Conservation (phyloP, 2,888 invertebrate species). For the Trichogramma evanescens region DNA sequence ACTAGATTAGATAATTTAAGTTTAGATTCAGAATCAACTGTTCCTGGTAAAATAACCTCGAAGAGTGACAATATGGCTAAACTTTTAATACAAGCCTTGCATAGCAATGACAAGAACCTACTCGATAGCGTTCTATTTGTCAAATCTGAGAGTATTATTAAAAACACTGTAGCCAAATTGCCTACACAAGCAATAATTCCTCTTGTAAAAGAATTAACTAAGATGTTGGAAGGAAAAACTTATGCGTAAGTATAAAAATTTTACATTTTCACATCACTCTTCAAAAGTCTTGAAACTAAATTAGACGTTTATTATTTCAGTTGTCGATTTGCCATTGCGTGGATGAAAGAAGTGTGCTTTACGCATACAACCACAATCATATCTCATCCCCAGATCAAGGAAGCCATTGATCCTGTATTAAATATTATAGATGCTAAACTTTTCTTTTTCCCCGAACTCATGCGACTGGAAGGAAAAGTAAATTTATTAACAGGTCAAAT, state of each 20-base stretch:
- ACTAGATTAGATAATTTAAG: constrained; percentile 73
- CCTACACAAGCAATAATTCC: constrained; percentile 70
- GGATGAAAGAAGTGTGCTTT: constrained; percentile 56
- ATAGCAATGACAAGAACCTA: constrained; percentile 73
- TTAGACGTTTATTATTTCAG: constrained; percentile 36
- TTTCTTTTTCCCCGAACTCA: constrained; percentile 50
- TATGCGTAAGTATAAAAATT: constrained; percentile 53
- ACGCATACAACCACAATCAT: constrained; percentile 58
- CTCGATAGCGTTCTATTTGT: constrained; percentile 66
- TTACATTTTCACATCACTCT: constrained; percentile 6
- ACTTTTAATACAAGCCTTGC: constrained; percentile 75
- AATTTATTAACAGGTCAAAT: constrained; percentile 56
- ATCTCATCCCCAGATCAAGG: constrained; percentile 56
- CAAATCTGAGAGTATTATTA: constrained; percentile 61
- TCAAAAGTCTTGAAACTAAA: not conserved
- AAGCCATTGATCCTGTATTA: constrained; percentile 53
- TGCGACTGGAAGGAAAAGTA: constrained; percentile 56
- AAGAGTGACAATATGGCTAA: constrained; percentile 66
- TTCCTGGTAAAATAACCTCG: constrained; percentile 48
- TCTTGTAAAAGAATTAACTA: constrained; percentile 66
- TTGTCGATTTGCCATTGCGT: constrained; percentile 52
- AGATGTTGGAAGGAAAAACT: constrained; percentile 62
- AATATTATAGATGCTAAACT: constrained; percentile 55
- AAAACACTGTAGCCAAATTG: constrained; percentile 66
- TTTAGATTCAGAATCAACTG: constrained; percentile 51